Evolutionary conservation across 2,113 vertebrate genomes (phyloP), one percentile per base, ranked within the genome.

Genomic region (Rhynchomys soricoides): DNA sequence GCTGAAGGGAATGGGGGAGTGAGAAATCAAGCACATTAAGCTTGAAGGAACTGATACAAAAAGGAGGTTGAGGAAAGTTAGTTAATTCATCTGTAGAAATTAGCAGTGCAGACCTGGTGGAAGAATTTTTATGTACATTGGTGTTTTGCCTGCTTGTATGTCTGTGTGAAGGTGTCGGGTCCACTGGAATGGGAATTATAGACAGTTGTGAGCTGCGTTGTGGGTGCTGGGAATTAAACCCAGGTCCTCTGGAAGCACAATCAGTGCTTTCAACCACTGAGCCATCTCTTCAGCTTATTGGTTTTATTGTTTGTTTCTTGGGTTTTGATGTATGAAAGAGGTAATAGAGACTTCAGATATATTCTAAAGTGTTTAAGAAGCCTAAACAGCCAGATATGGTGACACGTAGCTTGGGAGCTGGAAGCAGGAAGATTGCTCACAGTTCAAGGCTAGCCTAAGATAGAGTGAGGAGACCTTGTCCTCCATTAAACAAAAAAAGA

Each of bases 81-180:
- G 70, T 71, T 43, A 74, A 43, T 74, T 74, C 71, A 43, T 74
- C 71, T 74, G 70, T 74, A 74, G 71, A 96, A 68, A 94, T 77
- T 43, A 87, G 31, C 24, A 70, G 15, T 82, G 48, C 40, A 43
- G 48, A 70, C n/a, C 48, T 66, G 43, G 92, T 78, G 62, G 45
- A 77, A 93, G 37, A 40, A 16, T 16, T 68, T 68, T 68, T 34
- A 68, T 68, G 31, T 68, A 37, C 29, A 37, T 68, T 68, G 31
- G 13, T 68, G 31, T 68, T 37, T 68, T 68, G 31, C 66, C 66
- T 37, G 31, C 13, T 68, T 68, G 66, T 68, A 6, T 68, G 26
- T 68, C 66, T 68, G 31, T 68, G 66, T 68, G 29, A 68, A 37
- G 31, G 66, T 37, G 66, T 37, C 66, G 16, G 31, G 66, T 68